Conservation (phyloP, 2,113 vertebrate genomes). For the Ardeotis arabs region DNA sequence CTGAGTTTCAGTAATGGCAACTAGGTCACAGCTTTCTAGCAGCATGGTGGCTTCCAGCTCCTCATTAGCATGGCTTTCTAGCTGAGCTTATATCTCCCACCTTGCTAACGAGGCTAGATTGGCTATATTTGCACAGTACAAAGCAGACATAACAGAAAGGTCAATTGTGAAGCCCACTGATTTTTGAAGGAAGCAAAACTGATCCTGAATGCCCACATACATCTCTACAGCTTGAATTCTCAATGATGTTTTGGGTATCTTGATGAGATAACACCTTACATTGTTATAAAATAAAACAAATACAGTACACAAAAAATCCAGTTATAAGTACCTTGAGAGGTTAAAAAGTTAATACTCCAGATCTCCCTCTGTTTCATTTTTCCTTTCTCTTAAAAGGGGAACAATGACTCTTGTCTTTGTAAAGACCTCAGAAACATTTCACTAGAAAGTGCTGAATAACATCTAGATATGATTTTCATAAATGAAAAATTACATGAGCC, state of each 20-base stretch:
- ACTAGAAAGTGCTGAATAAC: background rate
- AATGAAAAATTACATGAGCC: background rate
- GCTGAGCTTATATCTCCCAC: background rate
- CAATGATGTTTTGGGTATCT: background rate
- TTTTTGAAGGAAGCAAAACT: background rate
- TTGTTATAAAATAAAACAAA: background rate
- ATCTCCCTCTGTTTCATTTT: background rate
- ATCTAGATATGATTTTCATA: background rate
- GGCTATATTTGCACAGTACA: background rate
- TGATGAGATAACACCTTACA: background rate
- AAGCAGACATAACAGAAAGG: background rate
- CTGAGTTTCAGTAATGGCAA: too few relatives aligned
- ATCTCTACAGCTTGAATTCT: background rate
- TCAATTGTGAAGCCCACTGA: background rate
- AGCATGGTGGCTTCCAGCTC: background rate
- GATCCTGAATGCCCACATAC: background rate
- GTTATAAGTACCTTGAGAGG: background rate
- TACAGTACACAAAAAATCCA: background rate
- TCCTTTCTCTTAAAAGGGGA: background rate
- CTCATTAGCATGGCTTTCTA: background rate
- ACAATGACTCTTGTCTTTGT: background rate
- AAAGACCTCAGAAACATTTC: background rate
- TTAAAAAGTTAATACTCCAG: background rate
- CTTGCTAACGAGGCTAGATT: background rate
- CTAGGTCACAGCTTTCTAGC: too few relatives aligned